phyloP scores from a whole-genome alignment of 2,797 vertebrate genomes.

The Pogoniulus pusillus region DNA sequence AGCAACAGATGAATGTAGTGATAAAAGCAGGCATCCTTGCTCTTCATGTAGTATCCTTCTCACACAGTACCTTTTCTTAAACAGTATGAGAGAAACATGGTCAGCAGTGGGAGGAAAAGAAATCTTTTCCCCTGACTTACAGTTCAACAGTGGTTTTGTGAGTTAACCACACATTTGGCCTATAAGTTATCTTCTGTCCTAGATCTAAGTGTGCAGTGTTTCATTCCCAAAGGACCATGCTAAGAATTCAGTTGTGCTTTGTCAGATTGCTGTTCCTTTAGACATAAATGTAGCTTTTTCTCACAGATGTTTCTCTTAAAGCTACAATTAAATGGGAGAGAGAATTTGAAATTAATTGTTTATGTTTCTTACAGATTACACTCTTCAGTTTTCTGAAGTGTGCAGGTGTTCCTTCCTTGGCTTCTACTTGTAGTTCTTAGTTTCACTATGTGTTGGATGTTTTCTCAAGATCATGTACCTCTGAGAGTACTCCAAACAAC shows the following conservation, averaged over 20 bases:
- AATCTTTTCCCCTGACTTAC: background rate
- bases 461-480: conserved; percentile 70
- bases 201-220: background rate
- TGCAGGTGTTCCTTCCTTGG: background rate
- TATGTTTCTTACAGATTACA: background rate
- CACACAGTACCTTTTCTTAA: background rate
- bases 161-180: background rate
- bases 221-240: background rate
- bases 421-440: background rate
- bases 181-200: background rate
- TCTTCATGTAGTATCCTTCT: background rate
- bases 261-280: background rate
- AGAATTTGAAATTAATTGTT: background rate
- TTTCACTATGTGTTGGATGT: conserved; percentile 15
- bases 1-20: background rate
- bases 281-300: background rate
- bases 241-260: background rate
- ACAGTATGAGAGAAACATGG: background rate
- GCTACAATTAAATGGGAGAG: background rate
- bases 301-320: background rate
- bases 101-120: background rate
- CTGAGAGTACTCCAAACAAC: conserved; percentile 63
- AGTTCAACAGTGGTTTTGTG: background rate
- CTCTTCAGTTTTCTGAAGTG: background rate
- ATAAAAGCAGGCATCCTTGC: background rate